phyloP scores from a whole-genome alignment of 64 coral and sea anemone species.

The Porites australiensis region DNA sequence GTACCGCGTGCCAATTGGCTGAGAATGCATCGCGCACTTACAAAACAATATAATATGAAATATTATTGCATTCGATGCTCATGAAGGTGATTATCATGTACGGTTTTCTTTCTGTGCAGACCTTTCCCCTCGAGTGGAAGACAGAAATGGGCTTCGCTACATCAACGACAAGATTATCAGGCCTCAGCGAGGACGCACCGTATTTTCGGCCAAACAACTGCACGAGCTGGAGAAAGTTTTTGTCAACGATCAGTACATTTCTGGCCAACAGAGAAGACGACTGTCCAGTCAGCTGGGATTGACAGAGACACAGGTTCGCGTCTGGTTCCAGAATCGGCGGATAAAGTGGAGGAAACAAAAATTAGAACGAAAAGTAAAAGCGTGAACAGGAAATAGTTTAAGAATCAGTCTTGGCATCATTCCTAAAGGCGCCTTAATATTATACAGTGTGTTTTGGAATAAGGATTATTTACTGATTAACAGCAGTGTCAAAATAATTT shows the following conservation, averaged over 20 bases:
- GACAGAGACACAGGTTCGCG: slow-evolving; percentile 67
- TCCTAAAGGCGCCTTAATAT: too few relatives aligned
- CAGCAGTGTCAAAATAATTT: too few relatives aligned
- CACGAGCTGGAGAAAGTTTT: slow-evolving; percentile 71
- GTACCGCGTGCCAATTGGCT: too few relatives aligned
- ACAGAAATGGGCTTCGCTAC: neutral
- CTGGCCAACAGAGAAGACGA: slow-evolving; percentile 62
- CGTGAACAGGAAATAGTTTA: neutral
- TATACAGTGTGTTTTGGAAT: too few relatives aligned
- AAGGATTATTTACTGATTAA: too few relatives aligned
- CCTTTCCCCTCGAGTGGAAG: neutral
- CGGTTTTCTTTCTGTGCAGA: neutral
- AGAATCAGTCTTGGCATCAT: neutral
- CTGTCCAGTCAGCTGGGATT: slow-evolving; percentile 52
- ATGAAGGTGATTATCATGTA: neutral
- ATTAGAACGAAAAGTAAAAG: slow-evolving; percentile 16
- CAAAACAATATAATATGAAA: too few relatives aligned
- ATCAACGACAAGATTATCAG: slow-evolving; percentile 18
- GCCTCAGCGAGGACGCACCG: slow-evolving; percentile 56
- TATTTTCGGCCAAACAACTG: slow-evolving; percentile 72
- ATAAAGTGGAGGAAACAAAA: slow-evolving; percentile 77
- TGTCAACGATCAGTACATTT: slow-evolving; percentile 58
- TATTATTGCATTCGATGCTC: neutral
- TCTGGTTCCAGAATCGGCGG: slow-evolving; percentile 77
- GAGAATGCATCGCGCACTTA: too few relatives aligned